Evolutionary conservation across 2,888 invertebrate genomes (phyloP).

Genomic region (Thelaira solivaga): DNA sequence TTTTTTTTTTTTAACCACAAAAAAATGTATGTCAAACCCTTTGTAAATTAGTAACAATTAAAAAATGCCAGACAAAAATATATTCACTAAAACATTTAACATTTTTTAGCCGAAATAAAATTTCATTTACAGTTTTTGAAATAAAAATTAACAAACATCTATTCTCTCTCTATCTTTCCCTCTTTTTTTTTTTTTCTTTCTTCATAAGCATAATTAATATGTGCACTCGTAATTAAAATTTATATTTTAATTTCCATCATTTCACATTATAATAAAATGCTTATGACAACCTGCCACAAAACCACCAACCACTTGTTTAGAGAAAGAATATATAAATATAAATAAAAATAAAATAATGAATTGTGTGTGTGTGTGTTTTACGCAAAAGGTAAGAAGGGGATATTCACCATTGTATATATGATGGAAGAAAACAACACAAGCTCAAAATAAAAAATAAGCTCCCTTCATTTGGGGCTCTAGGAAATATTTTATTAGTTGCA

Average conservation of each 20-base stretch:
- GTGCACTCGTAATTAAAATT: conserved; percentile 29
- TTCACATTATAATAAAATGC: conserved; percentile 46
- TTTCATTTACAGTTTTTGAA: no score
- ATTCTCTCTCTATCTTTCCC: background rate
- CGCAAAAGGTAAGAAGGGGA: no score
- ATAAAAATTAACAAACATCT: no score
- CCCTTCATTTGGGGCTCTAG: background rate
- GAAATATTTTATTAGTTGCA: background rate
- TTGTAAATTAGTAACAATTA: no score
- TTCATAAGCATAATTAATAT: conserved; percentile 8
- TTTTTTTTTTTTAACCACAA: no score
- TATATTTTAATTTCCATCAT: conserved; percentile 37
- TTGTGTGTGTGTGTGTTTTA: conserved; percentile 3
- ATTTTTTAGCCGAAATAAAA: no score
- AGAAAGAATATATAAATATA: background rate
- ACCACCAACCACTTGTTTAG: conserved; percentile 40
- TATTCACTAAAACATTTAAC: no score
- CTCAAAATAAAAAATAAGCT: background rate
- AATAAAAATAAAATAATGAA: conserved; percentile 30
- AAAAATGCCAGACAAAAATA: no score
- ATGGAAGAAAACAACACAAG: background rate
- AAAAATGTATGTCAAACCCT: no score
- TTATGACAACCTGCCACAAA: conserved; percentile 52
- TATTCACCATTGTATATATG: background rate
- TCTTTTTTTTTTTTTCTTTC: background rate